Percentiles rank a stretch among this genome's conserved stretches.
Conservation (phyloP, 30 jellyfish, hydroid and myxozoan species). For the Hydractinia symbiolongicarpus region DNA sequence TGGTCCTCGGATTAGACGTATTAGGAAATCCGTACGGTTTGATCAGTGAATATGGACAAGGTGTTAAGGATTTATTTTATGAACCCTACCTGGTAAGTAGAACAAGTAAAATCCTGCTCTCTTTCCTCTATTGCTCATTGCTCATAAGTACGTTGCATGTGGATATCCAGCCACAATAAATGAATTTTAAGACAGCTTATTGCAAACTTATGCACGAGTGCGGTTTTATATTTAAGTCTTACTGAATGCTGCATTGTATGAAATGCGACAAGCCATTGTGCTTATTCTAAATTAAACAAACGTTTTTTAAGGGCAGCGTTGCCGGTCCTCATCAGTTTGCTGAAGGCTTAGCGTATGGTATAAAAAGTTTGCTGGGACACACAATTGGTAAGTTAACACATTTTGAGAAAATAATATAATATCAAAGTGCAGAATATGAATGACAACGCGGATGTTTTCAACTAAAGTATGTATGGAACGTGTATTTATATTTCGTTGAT, state of each 20-base stretch:
- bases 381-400: conserved; percentile 41
- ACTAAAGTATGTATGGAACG: too few species aligned
- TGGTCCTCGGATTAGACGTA: conserved; percentile 61
- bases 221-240: background rate
- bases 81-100: conserved; percentile 48
- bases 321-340: conserved; percentile 65
- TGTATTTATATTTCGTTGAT: background rate
- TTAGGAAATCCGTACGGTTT: conserved; percentile 68
- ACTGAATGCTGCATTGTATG: too few species aligned
- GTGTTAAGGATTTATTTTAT: conserved; percentile 52
- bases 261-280: background rate
- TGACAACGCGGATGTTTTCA: too few species aligned
- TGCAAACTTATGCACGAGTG: too few species aligned
- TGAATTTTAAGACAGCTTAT: too few species aligned
- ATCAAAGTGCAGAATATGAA: too few species aligned
- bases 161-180: too few species aligned
- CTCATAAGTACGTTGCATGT: too few species aligned
- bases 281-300: background rate
- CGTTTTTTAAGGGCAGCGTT: conserved; percentile 45
- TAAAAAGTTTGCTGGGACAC: conserved; percentile 63
- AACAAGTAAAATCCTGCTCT: too few species aligned
- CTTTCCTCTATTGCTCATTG: too few species aligned
- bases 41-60: conserved; percentile 49
- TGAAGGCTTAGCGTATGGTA: conserved; percentile 61
- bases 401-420: background rate